Conservation (phyloP, 2,888 invertebrate genomes). For the Glyphotaelius pellucidus region DNA sequence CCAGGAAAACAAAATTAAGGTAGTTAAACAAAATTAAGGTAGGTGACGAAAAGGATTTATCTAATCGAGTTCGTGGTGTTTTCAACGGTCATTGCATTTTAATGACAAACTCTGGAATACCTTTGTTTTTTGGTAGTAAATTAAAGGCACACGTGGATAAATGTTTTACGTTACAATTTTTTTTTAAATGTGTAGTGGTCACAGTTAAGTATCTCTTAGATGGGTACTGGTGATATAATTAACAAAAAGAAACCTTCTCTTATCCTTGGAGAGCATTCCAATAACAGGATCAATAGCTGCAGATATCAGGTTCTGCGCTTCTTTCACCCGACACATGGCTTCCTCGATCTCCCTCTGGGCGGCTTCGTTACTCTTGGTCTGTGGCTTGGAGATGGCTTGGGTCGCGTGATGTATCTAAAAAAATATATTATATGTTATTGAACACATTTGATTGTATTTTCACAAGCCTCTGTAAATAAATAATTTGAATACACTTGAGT, state of each 20-base stretch:
- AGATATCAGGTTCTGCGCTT: conserved; percentile 95
- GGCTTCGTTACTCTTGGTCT: conserved; percentile 96
- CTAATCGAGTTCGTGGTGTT: background rate
- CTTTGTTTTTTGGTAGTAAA: background rate
- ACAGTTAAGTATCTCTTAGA: too few relatives aligned
- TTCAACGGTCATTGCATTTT: background rate
- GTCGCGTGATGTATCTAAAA: conserved; percentile 91
- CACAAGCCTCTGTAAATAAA: background rate
- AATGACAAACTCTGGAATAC: background rate
- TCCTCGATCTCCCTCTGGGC: conserved; percentile 97
- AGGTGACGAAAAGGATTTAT: background rate
- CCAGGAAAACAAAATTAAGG: background rate
- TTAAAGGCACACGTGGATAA: background rate
- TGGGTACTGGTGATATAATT: background rate
- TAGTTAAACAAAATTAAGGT: background rate
- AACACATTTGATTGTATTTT: background rate
- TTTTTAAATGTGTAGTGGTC: too few relatives aligned
- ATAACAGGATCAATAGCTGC: conserved; percentile 96
- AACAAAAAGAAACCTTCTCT: conserved; percentile 77
- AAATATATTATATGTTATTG: background rate
- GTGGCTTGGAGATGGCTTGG: conserved; percentile 93
- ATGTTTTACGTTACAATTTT: background rate
- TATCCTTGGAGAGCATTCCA: conserved; percentile 91
- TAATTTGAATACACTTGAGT: background rate
- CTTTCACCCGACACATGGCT: conserved; percentile 97